Percentiles rank a stretch among this genome's conserved stretches.
Conservation (phyloP, 1,140 invertebrate genomes). For the Teleopsis dalmanni region DNA sequence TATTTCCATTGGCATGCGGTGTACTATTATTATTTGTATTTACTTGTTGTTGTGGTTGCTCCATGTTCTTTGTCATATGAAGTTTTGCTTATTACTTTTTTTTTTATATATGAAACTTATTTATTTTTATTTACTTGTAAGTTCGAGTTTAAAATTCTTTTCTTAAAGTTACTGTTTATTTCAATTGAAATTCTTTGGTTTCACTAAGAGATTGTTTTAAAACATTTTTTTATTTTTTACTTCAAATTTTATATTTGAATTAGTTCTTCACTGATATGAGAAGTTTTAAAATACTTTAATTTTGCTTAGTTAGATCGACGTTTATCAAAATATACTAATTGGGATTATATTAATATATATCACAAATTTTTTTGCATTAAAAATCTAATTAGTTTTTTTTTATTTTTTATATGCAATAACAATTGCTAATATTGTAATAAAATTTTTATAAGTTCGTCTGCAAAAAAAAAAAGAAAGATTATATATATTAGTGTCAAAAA, state of each 20-base stretch:
- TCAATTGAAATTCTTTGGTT: neutral
- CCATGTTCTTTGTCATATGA: slow-evolving; percentile 26
- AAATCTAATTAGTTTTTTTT: slow-evolving; percentile 6
- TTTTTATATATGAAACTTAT: neutral
- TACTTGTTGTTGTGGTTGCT: slow-evolving; percentile 24
- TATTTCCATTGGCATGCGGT: neutral
- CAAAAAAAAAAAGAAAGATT: neutral
- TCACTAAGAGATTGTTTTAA: neutral
- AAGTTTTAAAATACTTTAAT: slow-evolving; percentile 6
- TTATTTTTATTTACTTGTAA: neutral
- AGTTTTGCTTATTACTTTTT: no score
- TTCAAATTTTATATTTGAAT: neutral
- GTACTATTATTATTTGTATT: slow-evolving; percentile 10
- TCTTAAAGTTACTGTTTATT: neutral
- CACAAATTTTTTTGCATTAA: slow-evolving; percentile 8
- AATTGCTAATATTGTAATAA: slow-evolving; percentile 2
- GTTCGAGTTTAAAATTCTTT: neutral
- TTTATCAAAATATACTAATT: slow-evolving; percentile 5
- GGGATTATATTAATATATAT: slow-evolving; percentile 2
- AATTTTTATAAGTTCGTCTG: slow-evolving; percentile 3
- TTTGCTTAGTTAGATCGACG: neutral
- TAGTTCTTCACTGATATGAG: neutral
- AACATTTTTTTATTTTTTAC: neutral
- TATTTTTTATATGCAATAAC: slow-evolving; percentile 1
- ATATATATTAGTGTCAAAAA: no score